phyloP scores from a whole-genome alignment of 2,113 vertebrate species.

The Gallinago undulata region DNA sequence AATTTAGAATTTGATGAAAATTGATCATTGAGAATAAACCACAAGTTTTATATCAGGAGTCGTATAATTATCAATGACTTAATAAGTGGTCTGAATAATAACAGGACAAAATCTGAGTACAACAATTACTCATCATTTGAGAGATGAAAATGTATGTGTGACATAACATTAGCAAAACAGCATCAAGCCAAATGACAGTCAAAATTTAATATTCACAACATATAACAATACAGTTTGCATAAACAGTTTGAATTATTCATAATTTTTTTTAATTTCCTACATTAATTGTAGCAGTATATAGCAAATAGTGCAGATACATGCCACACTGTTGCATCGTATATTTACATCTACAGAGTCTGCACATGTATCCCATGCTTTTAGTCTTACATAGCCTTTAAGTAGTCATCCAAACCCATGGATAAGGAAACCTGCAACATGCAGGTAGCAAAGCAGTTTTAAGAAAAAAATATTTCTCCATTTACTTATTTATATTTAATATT shows the following conservation, averaged over 20 bases:
- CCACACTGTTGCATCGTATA: neutral
- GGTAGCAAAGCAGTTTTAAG: neutral
- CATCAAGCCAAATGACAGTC: neutral
- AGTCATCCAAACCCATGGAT: neutral
- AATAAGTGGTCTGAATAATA: neutral
- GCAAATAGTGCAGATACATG: neutral
- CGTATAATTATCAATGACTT: neutral
- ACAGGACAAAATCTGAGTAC: neutral
- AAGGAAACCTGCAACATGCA: neutral
- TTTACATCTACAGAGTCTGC: neutral
- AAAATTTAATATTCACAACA: neutral
- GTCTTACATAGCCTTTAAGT: neutral
- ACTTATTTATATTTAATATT: neutral
- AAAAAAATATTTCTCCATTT: neutral
- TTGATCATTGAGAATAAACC: neutral
- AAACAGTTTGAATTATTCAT: neutral
- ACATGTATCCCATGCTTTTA: neutral
- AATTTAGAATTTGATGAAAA: neutral
- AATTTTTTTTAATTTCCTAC: neutral
- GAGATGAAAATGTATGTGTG: neutral
- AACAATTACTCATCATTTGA: neutral
- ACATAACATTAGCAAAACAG: neutral
- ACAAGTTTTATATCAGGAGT: neutral
- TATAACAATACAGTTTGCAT: neutral
- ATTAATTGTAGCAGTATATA: neutral